Percentiles rank a stretch among this genome's conserved stretches.
Conservation (phyloP, 2,113 vertebrate genomes). For the Tichodroma muraria region DNA sequence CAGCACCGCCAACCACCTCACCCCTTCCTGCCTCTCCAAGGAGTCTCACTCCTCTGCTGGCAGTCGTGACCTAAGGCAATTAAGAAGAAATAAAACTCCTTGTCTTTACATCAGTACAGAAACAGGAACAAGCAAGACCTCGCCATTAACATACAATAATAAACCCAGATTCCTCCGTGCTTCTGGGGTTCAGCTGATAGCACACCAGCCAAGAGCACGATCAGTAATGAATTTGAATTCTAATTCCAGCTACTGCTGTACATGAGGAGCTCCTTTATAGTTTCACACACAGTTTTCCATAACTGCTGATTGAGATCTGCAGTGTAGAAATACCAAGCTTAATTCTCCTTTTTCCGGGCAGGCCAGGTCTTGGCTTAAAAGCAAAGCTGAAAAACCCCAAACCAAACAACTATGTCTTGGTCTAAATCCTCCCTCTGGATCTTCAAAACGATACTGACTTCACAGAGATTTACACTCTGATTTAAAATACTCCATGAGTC, state of each 20-base stretch:
- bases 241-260: not conserved
- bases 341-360: not conserved
- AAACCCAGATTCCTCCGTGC: not conserved
- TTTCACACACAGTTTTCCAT: not conserved
- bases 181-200: not conserved
- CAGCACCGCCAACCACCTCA: not conserved
- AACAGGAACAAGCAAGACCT: not conserved
- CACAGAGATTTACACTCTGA: not conserved
- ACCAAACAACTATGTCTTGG: not conserved
- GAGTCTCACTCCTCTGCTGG: not conserved
- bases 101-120: not conserved
- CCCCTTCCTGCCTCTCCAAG: not conserved
- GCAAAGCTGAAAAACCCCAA: not conserved
- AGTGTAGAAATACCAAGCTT: not conserved
- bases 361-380: not conserved
- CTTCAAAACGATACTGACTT: not conserved
- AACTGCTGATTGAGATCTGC: not conserved
- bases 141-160: not conserved
- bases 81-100: not conserved
- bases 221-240: not conserved
- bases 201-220: not conserved
- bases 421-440: not conserved
- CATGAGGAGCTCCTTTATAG: not conserved
- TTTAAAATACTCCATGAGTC: not conserved
- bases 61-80: not conserved